phyloP scores from a whole-genome alignment of 2,113 vertebrate species.

The human region DNA sequence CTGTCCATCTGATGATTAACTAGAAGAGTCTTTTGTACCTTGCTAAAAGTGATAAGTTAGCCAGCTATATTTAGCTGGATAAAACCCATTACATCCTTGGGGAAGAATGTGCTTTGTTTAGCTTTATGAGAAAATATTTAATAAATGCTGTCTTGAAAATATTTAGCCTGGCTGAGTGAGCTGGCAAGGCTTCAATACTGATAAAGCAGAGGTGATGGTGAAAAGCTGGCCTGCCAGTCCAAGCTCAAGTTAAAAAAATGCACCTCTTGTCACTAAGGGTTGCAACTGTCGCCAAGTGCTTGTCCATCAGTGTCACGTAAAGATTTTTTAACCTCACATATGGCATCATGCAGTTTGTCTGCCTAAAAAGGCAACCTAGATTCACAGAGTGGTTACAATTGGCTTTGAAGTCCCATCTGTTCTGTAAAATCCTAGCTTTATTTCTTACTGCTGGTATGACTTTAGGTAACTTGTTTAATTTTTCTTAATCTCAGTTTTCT shows the following conservation, averaged over 20 bases:
- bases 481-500: neutral
- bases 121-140: conserved; percentile 76
- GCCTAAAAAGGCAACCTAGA: neutral
- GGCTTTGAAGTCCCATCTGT: neutral
- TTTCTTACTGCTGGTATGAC: neutral
- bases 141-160: conserved; percentile 73
- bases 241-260: neutral
- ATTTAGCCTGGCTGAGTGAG: conserved; percentile 62
- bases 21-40: conserved; percentile 40
- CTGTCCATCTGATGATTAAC: neutral
- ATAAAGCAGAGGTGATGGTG: conserved; percentile 40
- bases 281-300: neutral
- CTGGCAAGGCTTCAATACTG: conserved; percentile 44
- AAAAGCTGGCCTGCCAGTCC: neutral
- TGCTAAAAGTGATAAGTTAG: conserved; percentile 54
- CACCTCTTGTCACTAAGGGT: neutral
- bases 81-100: conserved; percentile 62
- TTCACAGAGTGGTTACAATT: neutral
- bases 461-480: neutral
- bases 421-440: neutral
- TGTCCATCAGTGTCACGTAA: neutral
- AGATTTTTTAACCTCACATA: neutral
- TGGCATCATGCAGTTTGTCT: fast-evolving
- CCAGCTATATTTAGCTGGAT: conserved; percentile 63
- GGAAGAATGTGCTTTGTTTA: conserved; percentile 79